These are phyloP conservation scores for Lacerta viridis DNA, from an alignment of 2,797 vertebrate species.

Conservation along the genomic window DNA sequence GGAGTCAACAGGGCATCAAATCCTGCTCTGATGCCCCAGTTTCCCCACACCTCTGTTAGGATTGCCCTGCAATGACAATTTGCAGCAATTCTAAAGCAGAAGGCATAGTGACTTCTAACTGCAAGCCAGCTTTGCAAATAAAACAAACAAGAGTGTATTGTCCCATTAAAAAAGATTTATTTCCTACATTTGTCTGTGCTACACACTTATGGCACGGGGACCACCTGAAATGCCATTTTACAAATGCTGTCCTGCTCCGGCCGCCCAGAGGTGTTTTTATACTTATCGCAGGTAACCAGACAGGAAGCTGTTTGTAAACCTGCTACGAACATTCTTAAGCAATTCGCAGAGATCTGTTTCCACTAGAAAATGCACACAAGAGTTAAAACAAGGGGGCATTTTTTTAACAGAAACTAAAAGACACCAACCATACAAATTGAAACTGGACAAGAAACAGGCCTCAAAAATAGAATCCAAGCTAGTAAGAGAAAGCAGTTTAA, in stretches of 20 bases:
- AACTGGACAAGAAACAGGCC: not conserved
- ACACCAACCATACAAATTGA: slow-evolving; percentile 13
- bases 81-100: not conserved
- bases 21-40: no score
- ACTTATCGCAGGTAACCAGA: not conserved
- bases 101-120: not conserved
- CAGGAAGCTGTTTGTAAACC: not conserved
- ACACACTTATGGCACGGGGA: not conserved
- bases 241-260: not conserved
- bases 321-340: not conserved
- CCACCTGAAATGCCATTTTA: not conserved
- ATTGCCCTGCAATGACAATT: not conserved
- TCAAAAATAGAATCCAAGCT: slow-evolving; percentile 24
- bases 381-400: slow-evolving; percentile 1
- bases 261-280: not conserved
- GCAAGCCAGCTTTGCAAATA: not conserved
- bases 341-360: not conserved
- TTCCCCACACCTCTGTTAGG: no score
- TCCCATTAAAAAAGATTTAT: not conserved
- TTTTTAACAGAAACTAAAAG: slow-evolving; percentile 3
- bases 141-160: not conserved
- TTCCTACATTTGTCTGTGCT: not conserved
- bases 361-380: not conserved
- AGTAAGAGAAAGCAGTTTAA: not conserved
- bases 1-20: no score